A percentile compares a stretch with the other conserved stretches of the same genome.
Conservation (phyloP, 2,113 vertebrate species). For the Mirounga angustirostris region DNA sequence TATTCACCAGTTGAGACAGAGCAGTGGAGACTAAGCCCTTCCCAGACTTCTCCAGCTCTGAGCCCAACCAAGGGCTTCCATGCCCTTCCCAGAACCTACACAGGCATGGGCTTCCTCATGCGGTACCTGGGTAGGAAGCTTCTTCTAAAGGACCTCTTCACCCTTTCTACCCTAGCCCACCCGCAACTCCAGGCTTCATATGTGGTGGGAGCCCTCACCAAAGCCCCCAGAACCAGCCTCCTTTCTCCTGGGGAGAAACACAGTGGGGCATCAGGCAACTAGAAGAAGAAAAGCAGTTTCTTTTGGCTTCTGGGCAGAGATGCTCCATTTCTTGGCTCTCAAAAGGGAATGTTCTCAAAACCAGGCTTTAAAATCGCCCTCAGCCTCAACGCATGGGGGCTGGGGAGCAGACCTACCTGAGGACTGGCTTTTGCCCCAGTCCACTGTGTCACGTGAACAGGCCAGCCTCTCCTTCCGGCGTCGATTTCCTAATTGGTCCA, state of each 20-base stretch:
- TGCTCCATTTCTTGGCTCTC: neutral
- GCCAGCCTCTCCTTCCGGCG: neutral
- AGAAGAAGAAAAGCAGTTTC: neutral
- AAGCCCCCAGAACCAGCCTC: neutral
- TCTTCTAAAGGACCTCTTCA: neutral
- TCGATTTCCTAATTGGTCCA: neutral
- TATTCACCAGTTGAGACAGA: neutral
- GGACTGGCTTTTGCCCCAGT: neutral
- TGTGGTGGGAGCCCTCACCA: neutral
- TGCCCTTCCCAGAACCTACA: neutral
- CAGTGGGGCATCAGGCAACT: neutral
- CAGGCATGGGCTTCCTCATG: accelerated
- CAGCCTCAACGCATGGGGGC: neutral
- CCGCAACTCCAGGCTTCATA: neutral
- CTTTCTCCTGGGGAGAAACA: neutral
- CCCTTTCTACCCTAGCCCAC: neutral
- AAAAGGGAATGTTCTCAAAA: neutral
- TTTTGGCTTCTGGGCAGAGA: neutral
- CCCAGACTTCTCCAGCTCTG: neutral
- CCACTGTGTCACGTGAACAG: neutral
- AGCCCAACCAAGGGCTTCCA: neutral
- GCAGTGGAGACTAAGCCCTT: neutral
- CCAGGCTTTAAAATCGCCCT: neutral
- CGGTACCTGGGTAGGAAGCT: accelerated
- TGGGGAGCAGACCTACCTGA: neutral